phyloP scores from a whole-genome alignment of 2,113 vertebrate species.

The Corythoichthys intestinalis region DNA sequence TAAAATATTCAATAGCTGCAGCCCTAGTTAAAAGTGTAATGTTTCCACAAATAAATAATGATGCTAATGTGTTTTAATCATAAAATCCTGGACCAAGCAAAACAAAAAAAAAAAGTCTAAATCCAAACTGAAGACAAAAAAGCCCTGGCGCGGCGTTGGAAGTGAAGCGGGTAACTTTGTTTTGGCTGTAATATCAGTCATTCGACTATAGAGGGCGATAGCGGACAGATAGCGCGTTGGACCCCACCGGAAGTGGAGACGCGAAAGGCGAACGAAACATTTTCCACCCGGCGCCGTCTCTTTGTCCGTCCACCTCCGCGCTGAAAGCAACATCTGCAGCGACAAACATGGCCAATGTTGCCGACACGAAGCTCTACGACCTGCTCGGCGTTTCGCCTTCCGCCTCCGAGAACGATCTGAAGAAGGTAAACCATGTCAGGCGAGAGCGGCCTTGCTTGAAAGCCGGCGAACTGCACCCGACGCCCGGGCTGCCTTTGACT shows the following conservation, averaged over 20 bases:
- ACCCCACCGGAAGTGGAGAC: slow-evolving; percentile 34
- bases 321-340: slow-evolving; percentile 45
- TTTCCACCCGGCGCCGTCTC: slow-evolving; percentile 58
- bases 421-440: slow-evolving; percentile 77
- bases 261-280: slow-evolving; percentile 32
- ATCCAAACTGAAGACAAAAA: background rate
- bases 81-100: too few relatives aligned
- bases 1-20: too few relatives aligned
- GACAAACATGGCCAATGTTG: slow-evolving; percentile 84
- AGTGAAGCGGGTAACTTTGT: background rate
- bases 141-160: background rate
- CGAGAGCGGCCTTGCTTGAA: background rate
- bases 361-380: slow-evolving; percentile 90
- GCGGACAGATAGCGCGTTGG: background rate
- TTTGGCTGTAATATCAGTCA: background rate
- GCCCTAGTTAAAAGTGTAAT: too few relatives aligned
- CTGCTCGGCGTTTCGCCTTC: slow-evolving; percentile 87
- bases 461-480: background rate
- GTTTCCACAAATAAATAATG: too few relatives aligned
- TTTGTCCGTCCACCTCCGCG: slow-evolving; percentile 55
- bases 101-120: too few relatives aligned
- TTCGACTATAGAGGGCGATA: slow-evolving; percentile 39
- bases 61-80: too few relatives aligned
- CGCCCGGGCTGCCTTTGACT: background rate
- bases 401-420: slow-evolving; percentile 87